These are phyloP conservation scores for Cyphomyrus plagiostoma DNA, from an alignment of 2,113 vertebrate genomes.

Conservation along the genomic window DNA sequence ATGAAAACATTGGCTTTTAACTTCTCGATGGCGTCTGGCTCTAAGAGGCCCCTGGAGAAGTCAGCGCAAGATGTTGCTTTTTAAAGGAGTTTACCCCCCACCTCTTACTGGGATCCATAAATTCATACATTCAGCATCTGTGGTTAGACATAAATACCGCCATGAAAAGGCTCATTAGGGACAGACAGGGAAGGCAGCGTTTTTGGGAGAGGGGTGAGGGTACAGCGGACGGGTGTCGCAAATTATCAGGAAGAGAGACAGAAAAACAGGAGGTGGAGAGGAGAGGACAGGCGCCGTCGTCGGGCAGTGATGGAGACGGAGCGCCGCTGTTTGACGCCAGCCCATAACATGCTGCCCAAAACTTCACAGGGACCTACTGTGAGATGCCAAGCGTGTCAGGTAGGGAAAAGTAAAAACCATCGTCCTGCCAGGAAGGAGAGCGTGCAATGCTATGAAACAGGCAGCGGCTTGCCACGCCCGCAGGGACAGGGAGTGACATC, in stretches of 20 bases:
- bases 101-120: neutral
- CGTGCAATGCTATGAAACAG: neutral
- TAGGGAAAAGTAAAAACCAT: neutral
- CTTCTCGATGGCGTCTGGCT: neutral
- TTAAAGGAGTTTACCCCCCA: neutral
- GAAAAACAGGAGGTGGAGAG: neutral
- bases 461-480: neutral
- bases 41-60: neutral
- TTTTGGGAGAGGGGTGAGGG: neutral
- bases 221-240: neutral
- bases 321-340: neutral
- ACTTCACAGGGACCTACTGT: neutral
- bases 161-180: neutral
- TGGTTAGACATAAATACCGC: neutral
- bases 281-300: neutral
- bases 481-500: neutral
- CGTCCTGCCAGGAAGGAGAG: neutral
- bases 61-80: neutral
- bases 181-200: neutral
- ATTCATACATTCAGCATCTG: slow-evolving; percentile 1
- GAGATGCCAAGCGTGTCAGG: neutral
- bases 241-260: neutral
- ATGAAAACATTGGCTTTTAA: slow-evolving; percentile 2
- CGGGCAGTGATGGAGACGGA: neutral
- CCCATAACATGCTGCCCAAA: neutral